Conservation (phyloP, 2,113 vertebrate genomes). For the Upupa epops region DNA sequence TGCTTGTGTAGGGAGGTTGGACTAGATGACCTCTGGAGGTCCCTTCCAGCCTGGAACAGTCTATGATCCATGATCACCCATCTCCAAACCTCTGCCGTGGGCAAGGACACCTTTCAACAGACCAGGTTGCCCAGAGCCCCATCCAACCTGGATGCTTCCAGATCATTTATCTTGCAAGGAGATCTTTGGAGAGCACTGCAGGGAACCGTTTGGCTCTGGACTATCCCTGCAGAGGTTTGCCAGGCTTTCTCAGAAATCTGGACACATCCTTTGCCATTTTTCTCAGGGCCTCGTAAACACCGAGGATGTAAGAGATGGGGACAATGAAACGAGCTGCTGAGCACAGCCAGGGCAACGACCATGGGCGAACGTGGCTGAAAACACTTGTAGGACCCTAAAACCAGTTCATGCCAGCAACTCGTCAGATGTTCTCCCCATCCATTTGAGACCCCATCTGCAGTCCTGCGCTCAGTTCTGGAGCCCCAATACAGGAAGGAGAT, state of each 20-base stretch:
- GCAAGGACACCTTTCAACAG: too few relatives aligned
- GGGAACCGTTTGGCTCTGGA: background rate
- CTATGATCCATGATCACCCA: too few relatives aligned
- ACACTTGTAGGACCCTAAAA: background rate
- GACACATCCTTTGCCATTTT: background rate
- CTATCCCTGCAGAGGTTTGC: background rate
- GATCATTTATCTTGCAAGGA: too few relatives aligned
- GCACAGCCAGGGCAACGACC: background rate
- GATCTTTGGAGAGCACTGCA: background rate
- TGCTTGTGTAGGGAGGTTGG: too few relatives aligned
- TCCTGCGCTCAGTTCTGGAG: too few relatives aligned
- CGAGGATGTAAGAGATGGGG: background rate
- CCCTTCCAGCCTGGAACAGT: too few relatives aligned
- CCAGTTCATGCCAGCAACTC: background rate
- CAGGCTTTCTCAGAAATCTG: background rate
- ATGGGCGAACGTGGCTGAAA: background rate
- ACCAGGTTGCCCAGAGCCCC: too few relatives aligned
- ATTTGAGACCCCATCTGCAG: too few relatives aligned
- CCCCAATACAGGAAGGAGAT: too few relatives aligned
- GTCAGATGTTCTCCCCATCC: background rate
- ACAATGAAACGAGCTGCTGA: accelerated
- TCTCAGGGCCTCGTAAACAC: background rate
- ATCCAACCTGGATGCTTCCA: too few relatives aligned
- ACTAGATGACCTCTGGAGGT: too few relatives aligned
- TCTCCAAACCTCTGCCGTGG: too few relatives aligned